A percentile compares a stretch with the other conserved stretches of the same genome.
Evolutionary conservation across 2,113 vertebrate species (phyloP).

Genomic region (Zeus faber): DNA sequence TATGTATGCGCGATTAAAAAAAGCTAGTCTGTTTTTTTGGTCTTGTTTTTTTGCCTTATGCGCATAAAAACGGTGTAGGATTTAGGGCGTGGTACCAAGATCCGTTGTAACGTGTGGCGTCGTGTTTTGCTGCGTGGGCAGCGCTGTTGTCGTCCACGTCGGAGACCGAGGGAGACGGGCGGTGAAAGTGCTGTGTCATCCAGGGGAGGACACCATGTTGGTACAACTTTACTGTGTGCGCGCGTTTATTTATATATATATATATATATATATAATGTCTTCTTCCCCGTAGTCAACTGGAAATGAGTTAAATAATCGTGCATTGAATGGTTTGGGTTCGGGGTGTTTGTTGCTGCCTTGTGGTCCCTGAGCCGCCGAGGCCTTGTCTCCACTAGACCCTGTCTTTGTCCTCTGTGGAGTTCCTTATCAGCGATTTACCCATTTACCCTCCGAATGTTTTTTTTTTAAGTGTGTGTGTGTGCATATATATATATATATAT

Average conservation of each 20-base stretch:
- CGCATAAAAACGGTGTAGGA: too few relatives aligned
- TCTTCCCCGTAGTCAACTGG: background rate
- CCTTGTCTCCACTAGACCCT: slow-evolving; percentile 11
- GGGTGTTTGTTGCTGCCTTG: background rate
- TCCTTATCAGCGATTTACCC: too few relatives aligned
- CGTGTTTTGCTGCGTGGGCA: fast-evolving
- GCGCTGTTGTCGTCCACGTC: background rate
- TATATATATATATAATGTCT: background rate
- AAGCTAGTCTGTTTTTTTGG: too few relatives aligned
- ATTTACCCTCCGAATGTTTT: too few relatives aligned
- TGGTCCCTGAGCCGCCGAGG: slow-evolving; percentile 1
- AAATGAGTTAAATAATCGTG: background rate
- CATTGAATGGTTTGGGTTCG: background rate
- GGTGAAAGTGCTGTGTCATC: slow-evolving; percentile 69
- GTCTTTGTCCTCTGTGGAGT: too few relatives aligned
- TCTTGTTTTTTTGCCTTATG: too few relatives aligned
- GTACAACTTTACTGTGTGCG: background rate
- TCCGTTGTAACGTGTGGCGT: background rate
- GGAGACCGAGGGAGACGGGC: background rate
- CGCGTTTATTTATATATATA: background rate
- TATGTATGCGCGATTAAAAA: too few relatives aligned
- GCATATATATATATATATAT: background rate
- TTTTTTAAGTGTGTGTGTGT: background rate
- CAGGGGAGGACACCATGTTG: slow-evolving; percentile 7
- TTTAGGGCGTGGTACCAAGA: background rate